phyloP scores from a whole-genome alignment of 2,797 vertebrate species.

The Pantherophis vulpinus region DNA sequence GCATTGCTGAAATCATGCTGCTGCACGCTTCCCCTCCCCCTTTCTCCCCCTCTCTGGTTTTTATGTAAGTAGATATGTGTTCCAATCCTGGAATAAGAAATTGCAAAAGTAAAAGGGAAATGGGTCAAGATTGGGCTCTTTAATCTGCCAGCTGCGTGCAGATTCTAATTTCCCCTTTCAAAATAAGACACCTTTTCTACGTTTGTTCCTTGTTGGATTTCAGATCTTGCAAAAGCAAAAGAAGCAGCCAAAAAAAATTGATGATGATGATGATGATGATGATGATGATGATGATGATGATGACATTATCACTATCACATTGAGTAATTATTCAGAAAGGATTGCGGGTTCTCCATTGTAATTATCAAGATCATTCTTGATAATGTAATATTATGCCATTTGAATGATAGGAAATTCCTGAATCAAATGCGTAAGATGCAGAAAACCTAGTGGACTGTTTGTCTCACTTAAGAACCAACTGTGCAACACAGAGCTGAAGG shows the following conservation, averaged over 20 bases:
- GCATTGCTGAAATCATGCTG: neutral
- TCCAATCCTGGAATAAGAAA: neutral
- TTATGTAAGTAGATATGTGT: neutral
- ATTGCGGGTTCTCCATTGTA: neutral
- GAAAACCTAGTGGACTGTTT: neutral
- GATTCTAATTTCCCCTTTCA: neutral
- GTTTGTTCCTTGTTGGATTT: neutral
- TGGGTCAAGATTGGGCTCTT: neutral
- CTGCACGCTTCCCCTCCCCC: neutral
- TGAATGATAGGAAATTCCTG: neutral
- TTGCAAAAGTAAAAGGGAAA: neutral
- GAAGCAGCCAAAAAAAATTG: neutral
- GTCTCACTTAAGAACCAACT: neutral
- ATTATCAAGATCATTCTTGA: neutral
- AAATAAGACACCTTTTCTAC: neutral
- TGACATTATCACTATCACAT: neutral
- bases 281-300: neutral
- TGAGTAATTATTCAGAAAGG: neutral
- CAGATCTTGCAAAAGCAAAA: neutral
- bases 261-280: too few species aligned
- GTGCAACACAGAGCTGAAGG: neutral
- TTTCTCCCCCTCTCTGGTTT: neutral
- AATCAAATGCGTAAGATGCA: neutral
- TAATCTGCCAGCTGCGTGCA: too few species aligned
- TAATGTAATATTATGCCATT: too few species aligned